A percentile compares a stretch with the other conserved stretches of the same genome.
Evolutionary conservation across 1,140 invertebrate species (phyloP).

Genomic region (Drosophila burlai): DNA sequence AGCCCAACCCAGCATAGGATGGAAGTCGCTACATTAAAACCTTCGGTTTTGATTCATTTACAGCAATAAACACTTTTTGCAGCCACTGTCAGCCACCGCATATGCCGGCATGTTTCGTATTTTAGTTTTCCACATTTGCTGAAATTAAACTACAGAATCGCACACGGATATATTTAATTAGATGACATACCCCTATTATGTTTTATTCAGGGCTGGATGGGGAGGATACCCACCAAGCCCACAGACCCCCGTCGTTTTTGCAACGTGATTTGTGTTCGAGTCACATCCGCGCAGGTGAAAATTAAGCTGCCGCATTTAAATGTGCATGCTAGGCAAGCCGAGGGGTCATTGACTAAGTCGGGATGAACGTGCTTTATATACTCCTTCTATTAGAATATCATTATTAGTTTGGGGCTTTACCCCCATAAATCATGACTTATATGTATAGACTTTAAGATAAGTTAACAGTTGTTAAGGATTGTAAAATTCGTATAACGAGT

Average conservation of each 20-base stretch:
- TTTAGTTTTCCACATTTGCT: constrained; percentile 68
- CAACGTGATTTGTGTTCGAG: constrained; percentile 59
- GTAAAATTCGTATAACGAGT: too few species aligned
- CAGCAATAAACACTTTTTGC: constrained; percentile 25
- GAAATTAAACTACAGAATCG: constrained; percentile 72
- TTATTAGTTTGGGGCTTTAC: not conserved
- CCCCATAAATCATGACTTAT: too few species aligned
- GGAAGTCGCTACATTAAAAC: not conserved
- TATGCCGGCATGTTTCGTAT: constrained; percentile 45
- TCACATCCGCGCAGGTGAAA: constrained; percentile 56
- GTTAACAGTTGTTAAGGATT: not conserved
- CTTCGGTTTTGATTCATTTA: constrained; percentile 2
- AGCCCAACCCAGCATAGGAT: too few species aligned
- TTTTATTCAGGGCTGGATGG: constrained; percentile 51
- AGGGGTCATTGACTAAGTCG: constrained; percentile 23
- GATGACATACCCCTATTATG: constrained; percentile 61
- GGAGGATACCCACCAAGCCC: not conserved
- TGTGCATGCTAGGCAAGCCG: constrained; percentile 21
- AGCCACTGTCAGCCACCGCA: constrained; percentile 16
- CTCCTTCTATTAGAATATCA: not conserved
- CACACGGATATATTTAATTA: constrained; percentile 78
- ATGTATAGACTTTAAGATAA: not conserved
- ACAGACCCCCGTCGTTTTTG: constrained; percentile 8
- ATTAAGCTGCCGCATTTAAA: constrained; percentile 58
- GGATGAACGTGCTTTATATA: not conserved